Evolutionary conservation across 2,888 invertebrate genomes (phyloP), one percentile per base, ranked within the genome.

Genomic region (Himalopsyche kuldschensis): DNA sequence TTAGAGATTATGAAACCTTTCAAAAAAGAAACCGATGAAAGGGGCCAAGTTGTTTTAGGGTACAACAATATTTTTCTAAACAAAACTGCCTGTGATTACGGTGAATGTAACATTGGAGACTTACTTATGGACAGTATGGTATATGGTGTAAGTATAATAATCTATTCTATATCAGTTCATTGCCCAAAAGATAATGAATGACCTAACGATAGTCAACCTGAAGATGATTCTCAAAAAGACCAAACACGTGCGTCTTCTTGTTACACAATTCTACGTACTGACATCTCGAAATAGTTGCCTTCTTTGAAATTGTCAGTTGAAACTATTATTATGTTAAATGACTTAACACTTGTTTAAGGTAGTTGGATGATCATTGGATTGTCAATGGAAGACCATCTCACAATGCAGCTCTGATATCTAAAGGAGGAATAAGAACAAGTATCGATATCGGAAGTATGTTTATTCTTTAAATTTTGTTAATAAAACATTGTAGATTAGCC

Each of bases 81-180:
- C 1, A 91, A 90, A 82, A 82, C 89, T 0, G 87, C 88, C 1
- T 96, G 96, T 87, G 88, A 92, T 0, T 90, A 90, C 11, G 88
- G 87, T 0, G 96, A 97, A 89, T 97, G 96, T 87, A 95, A 94
- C 87, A 89, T 96, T 78, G 97, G 96, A 32, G 94, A 93, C 88
- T 93, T 95, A 32, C 91, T 95, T 79, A 93, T 95, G 46, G 96
- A 96, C 86, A 94, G 96, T 0, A 94, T 94, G 90, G 90, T 96
- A 85, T 90, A 94, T 87, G 88, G 92, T 82, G 95, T 95, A 89
- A 90, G 90, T 89, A 20, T 55, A 55, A 55, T 20, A 20, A 20
- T 55, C 20, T 32, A 35, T 41, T 41, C n/a, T n/a, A n/a, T n/a
- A n/a, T n/a, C n/a, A n/a, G n/a, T n/a, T n/a, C n/a, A n/a, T n/a